Conservation (phyloP, 2,113 vertebrate species). For the Delphinapterus leucas region DNA sequence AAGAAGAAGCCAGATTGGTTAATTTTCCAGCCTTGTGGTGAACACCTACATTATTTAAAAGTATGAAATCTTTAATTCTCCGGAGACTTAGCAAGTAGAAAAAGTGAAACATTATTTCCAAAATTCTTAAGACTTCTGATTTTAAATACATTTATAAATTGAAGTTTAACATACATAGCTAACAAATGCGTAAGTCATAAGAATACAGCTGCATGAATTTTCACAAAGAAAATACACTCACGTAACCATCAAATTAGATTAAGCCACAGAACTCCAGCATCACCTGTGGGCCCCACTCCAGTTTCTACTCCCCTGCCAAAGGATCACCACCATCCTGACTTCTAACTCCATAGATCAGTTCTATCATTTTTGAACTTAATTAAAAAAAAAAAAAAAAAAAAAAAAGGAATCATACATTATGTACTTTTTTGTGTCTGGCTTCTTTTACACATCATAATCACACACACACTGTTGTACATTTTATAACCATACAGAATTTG, state of each 20-base stretch:
- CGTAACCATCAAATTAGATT: not conserved
- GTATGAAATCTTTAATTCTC: not conserved
- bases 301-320: not conserved
- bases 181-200: not conserved
- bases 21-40: not conserved
- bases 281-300: not conserved
- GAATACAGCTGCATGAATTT: not conserved
- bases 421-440: not conserved
- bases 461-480: not conserved
- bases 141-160: not conserved
- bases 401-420: not conserved
- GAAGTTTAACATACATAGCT: not conserved
- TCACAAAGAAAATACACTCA: not conserved
- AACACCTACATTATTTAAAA: not conserved
- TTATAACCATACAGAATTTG: not conserved
- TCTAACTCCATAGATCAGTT: not conserved
- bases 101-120: not conserved
- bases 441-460: not conserved
- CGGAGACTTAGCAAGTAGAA: not conserved
- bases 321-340: not conserved
- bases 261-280: not conserved
- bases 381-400: not conserved
- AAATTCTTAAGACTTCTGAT: slow-evolving; percentile 38
- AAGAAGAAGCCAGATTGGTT: not conserved
- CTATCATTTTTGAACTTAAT: not conserved